Base-by-base conservation (phyloP, 1,140 invertebrate genomes). In the Pseudomyrmex gracilis region DNA sequence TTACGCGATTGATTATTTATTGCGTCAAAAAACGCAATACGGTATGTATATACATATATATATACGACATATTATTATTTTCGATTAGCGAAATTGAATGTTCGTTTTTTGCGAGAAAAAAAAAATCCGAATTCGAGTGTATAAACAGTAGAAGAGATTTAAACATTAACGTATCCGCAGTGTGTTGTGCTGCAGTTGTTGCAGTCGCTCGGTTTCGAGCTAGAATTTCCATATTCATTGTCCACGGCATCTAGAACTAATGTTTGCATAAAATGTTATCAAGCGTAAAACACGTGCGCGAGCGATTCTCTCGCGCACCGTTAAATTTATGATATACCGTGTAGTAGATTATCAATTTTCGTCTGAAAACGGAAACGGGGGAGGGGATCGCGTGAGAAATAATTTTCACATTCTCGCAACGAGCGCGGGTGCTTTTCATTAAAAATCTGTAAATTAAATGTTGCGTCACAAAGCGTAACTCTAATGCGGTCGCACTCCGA, bases 191-290 rank as follows among this genome's bases (percentile, higher is more conserved):
- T 0, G 34, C 20, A 34, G 22, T 8, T 58, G 22, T 49, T 47
- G 2, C 47, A 61, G 22, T 34, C 58, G 43, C 13, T 67, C 7
- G 34, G 10, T 49, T 15, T 51, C 47, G 58, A 70, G 64, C 64
- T 78, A 49, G 71, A 58, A 80, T 80, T 80, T 80, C 53, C 76
- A 80, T 60, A 71, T 80, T 80, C 8, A 80, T 71, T 80, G 76
- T 70, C 53, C 43, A 15, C 71, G 66, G 55, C 66, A 71, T 70
- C 43, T 80, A 80, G 51, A 47, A 34, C 20, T 80, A 71, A 60
- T 78, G 76, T 80, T 80, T 80, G 76, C 76, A 71, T 70, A 71
- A 80, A 80, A 71, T 80, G 66, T 80, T 80, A 80, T 80, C 55
- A 80, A 58, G 43, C 66, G 53, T 70, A 58, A 78, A 63, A 78